phyloP scores from a whole-genome alignment of 1,140 invertebrate genomes.

The Paracyclopina nana region DNA sequence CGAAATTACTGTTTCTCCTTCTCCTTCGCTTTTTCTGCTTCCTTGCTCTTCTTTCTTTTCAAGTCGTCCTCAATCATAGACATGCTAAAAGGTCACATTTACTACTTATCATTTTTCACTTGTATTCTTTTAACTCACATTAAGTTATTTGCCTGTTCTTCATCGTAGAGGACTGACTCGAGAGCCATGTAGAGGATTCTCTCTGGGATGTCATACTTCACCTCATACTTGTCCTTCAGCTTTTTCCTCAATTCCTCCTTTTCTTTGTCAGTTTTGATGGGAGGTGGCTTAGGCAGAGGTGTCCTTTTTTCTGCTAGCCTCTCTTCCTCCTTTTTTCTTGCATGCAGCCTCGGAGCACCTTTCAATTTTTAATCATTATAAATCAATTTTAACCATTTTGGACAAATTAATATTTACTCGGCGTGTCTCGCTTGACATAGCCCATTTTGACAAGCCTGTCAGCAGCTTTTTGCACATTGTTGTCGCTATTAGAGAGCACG shows the following conservation, averaged over 20 bases:
- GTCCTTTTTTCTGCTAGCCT: conserved; percentile 12
- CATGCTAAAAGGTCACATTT: background rate
- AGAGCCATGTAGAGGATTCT: conserved; percentile 55
- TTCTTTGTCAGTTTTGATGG: conserved; percentile 27
- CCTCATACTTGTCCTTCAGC: conserved; percentile 27
- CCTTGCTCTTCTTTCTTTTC: conserved; percentile 16
- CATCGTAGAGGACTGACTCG: conserved; percentile 61
- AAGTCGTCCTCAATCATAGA: conserved; percentile 17
- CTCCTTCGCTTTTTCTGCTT: conserved; percentile 14
- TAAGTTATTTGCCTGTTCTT: conserved; percentile 38
- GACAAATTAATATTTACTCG: background rate
- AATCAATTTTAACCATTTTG: background rate
- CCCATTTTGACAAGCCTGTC: conserved; percentile 26
- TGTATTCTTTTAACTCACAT: conserved; percentile 2
- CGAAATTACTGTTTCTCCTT: conserved; percentile 13
- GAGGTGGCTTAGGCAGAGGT: conserved; percentile 9
- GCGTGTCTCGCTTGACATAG: conserved; percentile 16
- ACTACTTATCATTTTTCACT: background rate
- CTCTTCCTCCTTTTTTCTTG: conserved; percentile 4
- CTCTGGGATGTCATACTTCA: conserved; percentile 39
- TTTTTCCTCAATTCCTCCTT: conserved; percentile 45
- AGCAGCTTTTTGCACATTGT: conserved; percentile 63
- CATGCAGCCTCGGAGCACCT: conserved; percentile 6
- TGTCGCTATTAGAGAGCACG: conserved; percentile 55
- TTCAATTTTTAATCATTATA: conserved; percentile 1